Conservation (phyloP, 1,140 invertebrate species). For the Ladona fulva region DNA sequence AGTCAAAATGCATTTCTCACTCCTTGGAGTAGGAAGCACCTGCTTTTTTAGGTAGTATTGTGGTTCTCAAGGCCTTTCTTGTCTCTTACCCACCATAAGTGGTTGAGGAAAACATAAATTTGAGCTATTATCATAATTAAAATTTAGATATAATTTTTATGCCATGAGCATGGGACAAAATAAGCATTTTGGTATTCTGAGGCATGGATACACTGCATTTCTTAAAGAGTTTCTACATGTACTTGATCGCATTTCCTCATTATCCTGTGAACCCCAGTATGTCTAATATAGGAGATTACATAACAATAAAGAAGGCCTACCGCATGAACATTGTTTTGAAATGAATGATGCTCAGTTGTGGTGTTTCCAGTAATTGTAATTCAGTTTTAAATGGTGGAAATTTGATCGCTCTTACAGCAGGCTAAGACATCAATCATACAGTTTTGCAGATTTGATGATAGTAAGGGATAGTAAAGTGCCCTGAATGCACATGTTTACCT, state of each 20-base stretch:
- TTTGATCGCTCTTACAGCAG: background rate
- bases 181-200: background rate
- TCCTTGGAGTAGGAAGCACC: conserved; percentile 7
- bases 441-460: background rate
- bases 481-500: background rate
- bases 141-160: conserved; percentile 5
- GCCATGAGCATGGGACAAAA: conserved; percentile 7
- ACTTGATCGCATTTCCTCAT: background rate
- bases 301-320: background rate
- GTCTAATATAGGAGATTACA: background rate
- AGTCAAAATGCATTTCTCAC: conserved; percentile 6
- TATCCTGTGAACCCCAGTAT: background rate
- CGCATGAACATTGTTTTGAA: background rate
- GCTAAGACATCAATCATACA: background rate
- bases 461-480: background rate
- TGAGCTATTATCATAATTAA: background rate
- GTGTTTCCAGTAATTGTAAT: background rate
- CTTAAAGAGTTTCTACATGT: background rate
- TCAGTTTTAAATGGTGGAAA: background rate
- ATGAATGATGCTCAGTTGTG: background rate
- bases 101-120: background rate
- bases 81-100: background rate
- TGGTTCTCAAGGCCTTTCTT: background rate
- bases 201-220: background rate
- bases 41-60: background rate